Base-by-base conservation (phyloP, 2,797 vertebrate species). In the Micromesistius poutassou region DNA sequence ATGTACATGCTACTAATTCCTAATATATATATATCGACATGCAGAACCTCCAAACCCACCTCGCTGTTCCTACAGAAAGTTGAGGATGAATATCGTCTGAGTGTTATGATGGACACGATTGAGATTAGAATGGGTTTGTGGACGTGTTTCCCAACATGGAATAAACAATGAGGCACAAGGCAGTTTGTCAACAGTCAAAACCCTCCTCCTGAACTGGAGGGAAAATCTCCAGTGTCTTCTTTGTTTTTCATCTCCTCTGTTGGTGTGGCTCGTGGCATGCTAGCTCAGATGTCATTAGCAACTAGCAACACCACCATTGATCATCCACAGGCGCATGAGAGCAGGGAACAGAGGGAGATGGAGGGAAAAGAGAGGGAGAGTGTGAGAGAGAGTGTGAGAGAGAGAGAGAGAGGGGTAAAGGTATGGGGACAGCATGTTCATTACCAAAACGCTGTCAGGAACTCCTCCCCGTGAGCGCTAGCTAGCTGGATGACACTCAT, bases 251-350 rank as follows among this genome's bases (percentile, higher is more conserved):
- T 38, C 25, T 73, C 36, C 71, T 22, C 76, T 25, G 68, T 77
- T 83, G 85, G 84, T 86, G 79, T 80, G 78, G 25, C 73, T 62
- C 68, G 80, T 73, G 77, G 76, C 78, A 75, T 71, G 46, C 5
- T 77, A 79, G 78, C 74, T 55, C 73, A 76, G 81, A 80, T 76
- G 80, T 85, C 83, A 84, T 87, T 84, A 86, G 75, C 46, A 35
- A 66, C 79, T 71, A 79, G 79, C 76, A 76, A 1, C 30, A 71
- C 28, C 70, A 33, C 70, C 70, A 71, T 71, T 16, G 70, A 71
- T 71, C 84, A 87, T 78, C 66, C 71, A 30, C 66, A 73, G 12
- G 55, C 74, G 19, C 33, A 71, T 25, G 38, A 42, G 66, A 35
- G 31, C 2, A n/a, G 30, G 5, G 8, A 33, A 73, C 71, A 73